Evolutionary conservation across 2,888 invertebrate genomes (phyloP).

Genomic region (Rhimphoctona megacephalus): DNA sequence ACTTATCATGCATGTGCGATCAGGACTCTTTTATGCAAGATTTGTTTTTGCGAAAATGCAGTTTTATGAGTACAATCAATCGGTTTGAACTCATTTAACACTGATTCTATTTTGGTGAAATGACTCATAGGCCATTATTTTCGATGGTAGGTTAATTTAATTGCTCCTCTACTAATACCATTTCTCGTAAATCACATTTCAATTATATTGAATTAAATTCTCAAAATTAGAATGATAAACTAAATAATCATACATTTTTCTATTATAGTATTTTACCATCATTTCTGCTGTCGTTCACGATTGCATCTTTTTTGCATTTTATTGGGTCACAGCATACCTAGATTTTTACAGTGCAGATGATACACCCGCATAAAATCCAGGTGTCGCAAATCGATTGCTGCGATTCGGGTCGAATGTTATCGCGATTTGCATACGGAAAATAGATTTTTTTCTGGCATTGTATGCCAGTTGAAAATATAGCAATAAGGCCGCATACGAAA

Average conservation of each 20-base stretch:
- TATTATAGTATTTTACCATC: not conserved
- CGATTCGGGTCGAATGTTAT: slow-evolving; percentile 63
- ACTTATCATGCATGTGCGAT: not conserved
- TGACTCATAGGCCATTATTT: not conserved
- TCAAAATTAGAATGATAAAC: not conserved
- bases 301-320: slow-evolving; percentile 29
- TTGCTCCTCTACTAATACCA: not conserved
- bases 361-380: slow-evolving; percentile 57
- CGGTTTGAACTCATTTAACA: not conserved
- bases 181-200: not conserved
- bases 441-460: slow-evolving; percentile 33
- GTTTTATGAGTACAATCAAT: not conserved
- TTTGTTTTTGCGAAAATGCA: not conserved
- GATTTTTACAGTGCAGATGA: slow-evolving; percentile 29
- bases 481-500: slow-evolving; percentile 3
- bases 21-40: not conserved
- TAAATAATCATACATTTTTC: not conserved
- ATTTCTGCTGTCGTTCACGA: not conserved
- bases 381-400: slow-evolving; percentile 51
- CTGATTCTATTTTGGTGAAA: not conserved
- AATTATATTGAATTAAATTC: not conserved
- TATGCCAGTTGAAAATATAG: slow-evolving; percentile 14
- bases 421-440: slow-evolving; percentile 56
- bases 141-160: not conserved
- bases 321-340: slow-evolving; percentile 41